Conservation (phyloP, 2,888 invertebrate species). For the Hirtodrosophila trivittata region DNA sequence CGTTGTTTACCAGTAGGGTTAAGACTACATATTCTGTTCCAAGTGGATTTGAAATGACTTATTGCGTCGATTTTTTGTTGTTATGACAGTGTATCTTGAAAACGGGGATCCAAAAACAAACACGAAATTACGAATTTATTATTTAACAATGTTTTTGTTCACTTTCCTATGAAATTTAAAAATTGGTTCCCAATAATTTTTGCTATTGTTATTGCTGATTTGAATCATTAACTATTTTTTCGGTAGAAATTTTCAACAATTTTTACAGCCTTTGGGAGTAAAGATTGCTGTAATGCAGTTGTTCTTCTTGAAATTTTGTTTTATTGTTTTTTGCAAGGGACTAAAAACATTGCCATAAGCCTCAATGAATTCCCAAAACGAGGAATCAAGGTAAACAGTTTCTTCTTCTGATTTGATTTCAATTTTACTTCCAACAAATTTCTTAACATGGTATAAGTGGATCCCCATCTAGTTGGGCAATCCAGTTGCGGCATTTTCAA, state of each 20-base stretch:
- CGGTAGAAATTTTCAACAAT: slow-evolving; percentile 4
- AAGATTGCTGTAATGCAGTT: slow-evolving; percentile 20
- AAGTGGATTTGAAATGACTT: slow-evolving; percentile 21
- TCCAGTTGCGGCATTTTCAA: slow-evolving; percentile 32
- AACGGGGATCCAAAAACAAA: slow-evolving; percentile 34
- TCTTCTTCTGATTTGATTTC: slow-evolving; percentile 13
- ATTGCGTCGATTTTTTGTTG: slow-evolving; percentile 19
- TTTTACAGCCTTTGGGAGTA: slow-evolving; percentile 31
- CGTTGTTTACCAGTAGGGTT: slow-evolving; percentile 13
- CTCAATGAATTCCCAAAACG: slow-evolving; percentile 24
- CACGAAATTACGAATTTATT: slow-evolving; percentile 21
- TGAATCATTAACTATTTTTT: slow-evolving; percentile 19
- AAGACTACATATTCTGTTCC: slow-evolving; percentile 11
- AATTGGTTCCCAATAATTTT: slow-evolving; percentile 11
- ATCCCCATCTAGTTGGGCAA: slow-evolving; percentile 38
- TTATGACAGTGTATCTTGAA: slow-evolving; percentile 25
- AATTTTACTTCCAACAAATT: slow-evolving; percentile 10
- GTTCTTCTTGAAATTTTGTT: neutral
- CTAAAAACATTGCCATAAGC: slow-evolving; percentile 3
- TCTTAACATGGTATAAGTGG: slow-evolving; percentile 21
- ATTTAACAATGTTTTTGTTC: slow-evolving; percentile 20
- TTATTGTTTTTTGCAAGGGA: slow-evolving; percentile 21
- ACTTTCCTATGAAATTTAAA: slow-evolving; percentile 19
- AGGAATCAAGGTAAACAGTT: slow-evolving; percentile 11
- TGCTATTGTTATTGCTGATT: slow-evolving; percentile 10